Conservation (phyloP, 1,140 invertebrate genomes). For the Drosophila subobscura region DNA sequence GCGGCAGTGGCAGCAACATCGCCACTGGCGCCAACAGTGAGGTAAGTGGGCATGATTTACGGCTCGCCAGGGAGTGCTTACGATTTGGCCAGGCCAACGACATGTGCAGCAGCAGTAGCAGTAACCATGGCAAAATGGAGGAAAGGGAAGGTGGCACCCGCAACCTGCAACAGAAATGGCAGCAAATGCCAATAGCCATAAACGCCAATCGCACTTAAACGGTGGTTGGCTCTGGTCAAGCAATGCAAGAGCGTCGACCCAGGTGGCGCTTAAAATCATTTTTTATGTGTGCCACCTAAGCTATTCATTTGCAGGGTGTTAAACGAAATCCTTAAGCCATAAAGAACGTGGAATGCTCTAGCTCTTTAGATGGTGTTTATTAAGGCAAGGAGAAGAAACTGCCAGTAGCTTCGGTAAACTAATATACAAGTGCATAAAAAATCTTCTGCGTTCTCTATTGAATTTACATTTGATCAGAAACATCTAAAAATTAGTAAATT, state of each 20-base stretch:
- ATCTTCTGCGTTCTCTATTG: too few relatives aligned
- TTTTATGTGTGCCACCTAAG: conserved; percentile 30
- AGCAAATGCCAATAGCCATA: conserved; percentile 44
- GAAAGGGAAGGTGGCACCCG: neutral
- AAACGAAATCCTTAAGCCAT: too few relatives aligned
- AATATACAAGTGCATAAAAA: too few relatives aligned
- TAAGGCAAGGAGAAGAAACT: too few relatives aligned
- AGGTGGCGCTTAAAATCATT: conserved; percentile 55
- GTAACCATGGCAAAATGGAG: neutral
- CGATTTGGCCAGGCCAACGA: conserved; percentile 62
- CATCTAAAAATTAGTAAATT: too few relatives aligned
- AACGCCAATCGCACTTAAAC: conserved; percentile 50
- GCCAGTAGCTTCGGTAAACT: too few relatives aligned
- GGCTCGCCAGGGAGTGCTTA: conserved; percentile 69
- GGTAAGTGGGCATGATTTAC: conserved; percentile 81
- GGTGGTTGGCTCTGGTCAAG: conserved; percentile 34
- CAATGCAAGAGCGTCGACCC: conserved; percentile 32
- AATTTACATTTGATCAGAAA: too few relatives aligned
- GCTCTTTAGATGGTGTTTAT: too few relatives aligned
- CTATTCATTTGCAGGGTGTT: neutral
- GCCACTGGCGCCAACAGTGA: conserved; percentile 73
- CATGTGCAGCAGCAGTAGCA: conserved; percentile 24
- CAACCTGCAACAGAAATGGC: conserved; percentile 24
- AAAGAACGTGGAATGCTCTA: neutral
- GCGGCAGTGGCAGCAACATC: conserved; percentile 33